These are phyloP conservation scores for Mesoclemmys tuberculata DNA, from an alignment of 2,113 vertebrate species.

Conservation along the genomic window DNA sequence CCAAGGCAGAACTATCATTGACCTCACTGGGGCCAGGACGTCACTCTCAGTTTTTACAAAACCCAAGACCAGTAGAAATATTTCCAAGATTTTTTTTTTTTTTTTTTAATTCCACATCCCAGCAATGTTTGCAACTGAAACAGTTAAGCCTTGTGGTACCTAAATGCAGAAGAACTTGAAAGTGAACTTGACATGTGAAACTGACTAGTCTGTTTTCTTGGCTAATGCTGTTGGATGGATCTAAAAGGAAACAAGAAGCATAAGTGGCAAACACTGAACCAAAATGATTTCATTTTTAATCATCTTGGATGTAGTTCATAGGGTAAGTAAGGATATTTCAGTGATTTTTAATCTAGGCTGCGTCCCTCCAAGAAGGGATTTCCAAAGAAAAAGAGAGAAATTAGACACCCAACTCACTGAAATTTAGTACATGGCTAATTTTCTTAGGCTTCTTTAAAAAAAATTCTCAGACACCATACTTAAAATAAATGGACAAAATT, in stretches of 20 bases:
- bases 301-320: neutral
- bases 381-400: neutral
- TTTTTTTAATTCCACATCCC: neutral
- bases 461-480: neutral
- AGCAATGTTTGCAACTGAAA: neutral
- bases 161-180: neutral
- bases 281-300: neutral
- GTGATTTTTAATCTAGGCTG: rapidly evolving
- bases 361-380: neutral
- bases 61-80: neutral
- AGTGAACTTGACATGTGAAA: neutral
- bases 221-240: neutral
- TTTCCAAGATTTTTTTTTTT: neutral
- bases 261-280: neutral
- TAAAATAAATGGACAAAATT: neutral
- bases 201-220: neutral
- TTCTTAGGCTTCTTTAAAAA: neutral
- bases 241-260: neutral
- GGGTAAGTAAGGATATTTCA: neutral
- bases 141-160: neutral
- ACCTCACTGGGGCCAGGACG: neutral
- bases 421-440: rapidly evolving
- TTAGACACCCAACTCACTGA: neutral
- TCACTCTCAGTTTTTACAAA: neutral
- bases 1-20: rapidly evolving